Conservation (phyloP, 2,888 invertebrate genomes). For the Nemoura dubitans region DNA sequence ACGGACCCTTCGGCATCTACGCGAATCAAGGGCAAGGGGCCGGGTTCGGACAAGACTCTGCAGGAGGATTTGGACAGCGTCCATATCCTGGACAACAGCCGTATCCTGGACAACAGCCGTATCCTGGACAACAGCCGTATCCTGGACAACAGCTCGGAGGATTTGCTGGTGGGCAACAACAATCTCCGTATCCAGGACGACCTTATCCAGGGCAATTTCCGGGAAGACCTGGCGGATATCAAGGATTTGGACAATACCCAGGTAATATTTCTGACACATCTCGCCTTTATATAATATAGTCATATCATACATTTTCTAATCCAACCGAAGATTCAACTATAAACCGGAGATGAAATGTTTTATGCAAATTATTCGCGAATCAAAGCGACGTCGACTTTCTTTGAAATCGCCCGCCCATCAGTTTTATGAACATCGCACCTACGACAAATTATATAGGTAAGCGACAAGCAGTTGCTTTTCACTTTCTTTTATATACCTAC, state of each 20-base stretch:
- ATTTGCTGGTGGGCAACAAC: not conserved
- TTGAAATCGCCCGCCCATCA: not conserved
- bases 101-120: constrained; percentile 15
- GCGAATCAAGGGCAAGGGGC: not conserved
- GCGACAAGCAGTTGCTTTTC: too few relatives aligned
- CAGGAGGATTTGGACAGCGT: not conserved
- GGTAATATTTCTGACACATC: not conserved
- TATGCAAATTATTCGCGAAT: not conserved
- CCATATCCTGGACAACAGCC: constrained; percentile 18
- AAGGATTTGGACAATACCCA: constrained; percentile 26
- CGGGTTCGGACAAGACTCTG: not conserved
- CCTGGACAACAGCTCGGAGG: not conserved
- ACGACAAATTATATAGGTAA: too few relatives aligned
- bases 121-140: constrained; percentile 22
- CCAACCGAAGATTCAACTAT: too few relatives aligned
- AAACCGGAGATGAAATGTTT: not conserved
- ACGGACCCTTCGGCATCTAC: not conserved
- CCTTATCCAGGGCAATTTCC: constrained; percentile 4
- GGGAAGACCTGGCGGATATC: not conserved
- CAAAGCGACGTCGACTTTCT: not conserved
- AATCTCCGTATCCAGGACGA: constrained; percentile 8
- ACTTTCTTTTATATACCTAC: too few relatives aligned
- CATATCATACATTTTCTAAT: too few relatives aligned
- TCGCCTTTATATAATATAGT: not conserved
- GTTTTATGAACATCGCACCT: not conserved